Evolutionary conservation across 2,888 invertebrate species (phyloP), one percentile per base, ranked within the genome.

Genomic region (Drosophila mulleri): DNA sequence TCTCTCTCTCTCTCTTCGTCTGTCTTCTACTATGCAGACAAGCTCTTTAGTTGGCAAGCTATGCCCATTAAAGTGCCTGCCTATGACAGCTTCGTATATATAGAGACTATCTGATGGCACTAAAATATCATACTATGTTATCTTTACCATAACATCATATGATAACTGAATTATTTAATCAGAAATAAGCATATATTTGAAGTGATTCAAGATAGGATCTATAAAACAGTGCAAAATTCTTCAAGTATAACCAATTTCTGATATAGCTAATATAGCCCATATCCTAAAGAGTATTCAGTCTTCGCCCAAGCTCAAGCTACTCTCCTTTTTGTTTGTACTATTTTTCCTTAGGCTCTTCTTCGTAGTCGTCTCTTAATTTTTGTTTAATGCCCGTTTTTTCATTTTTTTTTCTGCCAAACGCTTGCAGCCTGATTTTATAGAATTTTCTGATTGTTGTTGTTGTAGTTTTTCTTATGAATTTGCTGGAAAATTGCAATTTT

Each of bases 401-500:
- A 64, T 56, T 76, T 66, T 72, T 29, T 29, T 29, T 29, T 29
- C 8, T 80, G 70, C 69, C 75, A 63, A 75, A 69, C 37, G 84
- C 80, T 72, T 63, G 79, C 85, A 83, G 88, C 85, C 82, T 81
- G 73, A 47, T 59, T 59, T 48, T 59, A 47, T 48, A 48, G 18
- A 39, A 59, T 29, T 59, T 77, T 3, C 18, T 14, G 72, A 77
- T 80, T 74, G 73, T 80, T 76, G 75, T 82, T 76, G 69, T 76
- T 72, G 58, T 75, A 79, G 48, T 50, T 53, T 20, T 50, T 83
- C 63, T 83, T 84, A 82, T 80, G 78, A 84, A 84, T 85, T 85
- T 88, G 83, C 88, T 82, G 81, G 85, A 85, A 88, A 88, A 86
- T 86, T 86, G 86, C 86, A 88, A 86, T 86, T 86, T 88, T 83